A percentile compares a stretch with the other conserved stretches of the same genome.
Conservation (phyloP, 2,113 vertebrate species). For the Solenodon paradoxus region DNA sequence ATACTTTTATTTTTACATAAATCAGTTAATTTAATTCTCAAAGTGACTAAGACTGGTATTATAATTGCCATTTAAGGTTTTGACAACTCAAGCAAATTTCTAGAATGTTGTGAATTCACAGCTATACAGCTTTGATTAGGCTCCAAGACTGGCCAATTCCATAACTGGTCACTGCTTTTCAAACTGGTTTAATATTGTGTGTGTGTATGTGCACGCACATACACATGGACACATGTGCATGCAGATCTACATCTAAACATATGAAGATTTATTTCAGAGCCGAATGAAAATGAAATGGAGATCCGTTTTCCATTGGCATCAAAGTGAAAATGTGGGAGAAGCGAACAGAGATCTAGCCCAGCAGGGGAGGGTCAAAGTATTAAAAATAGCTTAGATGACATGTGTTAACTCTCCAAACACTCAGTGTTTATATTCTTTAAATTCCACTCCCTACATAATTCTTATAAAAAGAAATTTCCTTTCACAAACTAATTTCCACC, state of each 20-base stretch:
- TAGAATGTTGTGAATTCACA: background rate
- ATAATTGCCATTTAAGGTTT: background rate
- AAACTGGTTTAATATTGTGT: background rate
- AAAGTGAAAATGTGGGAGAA: background rate
- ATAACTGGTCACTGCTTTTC: background rate
- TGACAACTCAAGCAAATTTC: background rate
- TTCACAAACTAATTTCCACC: constrained; percentile 18
- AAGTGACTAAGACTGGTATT: background rate
- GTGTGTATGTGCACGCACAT: too few species aligned
- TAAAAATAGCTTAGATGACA: background rate
- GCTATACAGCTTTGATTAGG: background rate
- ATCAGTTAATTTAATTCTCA: background rate
- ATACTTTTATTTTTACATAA: background rate
- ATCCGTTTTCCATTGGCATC: background rate
- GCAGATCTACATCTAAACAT: background rate
- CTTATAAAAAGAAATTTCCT: background rate
- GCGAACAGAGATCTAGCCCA: background rate
- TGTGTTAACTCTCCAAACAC: background rate
- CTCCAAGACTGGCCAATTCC: background rate
- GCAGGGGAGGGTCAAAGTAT: background rate
- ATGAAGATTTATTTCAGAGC: background rate
- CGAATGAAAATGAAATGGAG: background rate
- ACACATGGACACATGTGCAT: background rate
- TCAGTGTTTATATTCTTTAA: background rate
- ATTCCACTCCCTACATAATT: background rate